Conservation (phyloP, 2,888 invertebrate species). For the Mesorhabditis spiculigera region DNA sequence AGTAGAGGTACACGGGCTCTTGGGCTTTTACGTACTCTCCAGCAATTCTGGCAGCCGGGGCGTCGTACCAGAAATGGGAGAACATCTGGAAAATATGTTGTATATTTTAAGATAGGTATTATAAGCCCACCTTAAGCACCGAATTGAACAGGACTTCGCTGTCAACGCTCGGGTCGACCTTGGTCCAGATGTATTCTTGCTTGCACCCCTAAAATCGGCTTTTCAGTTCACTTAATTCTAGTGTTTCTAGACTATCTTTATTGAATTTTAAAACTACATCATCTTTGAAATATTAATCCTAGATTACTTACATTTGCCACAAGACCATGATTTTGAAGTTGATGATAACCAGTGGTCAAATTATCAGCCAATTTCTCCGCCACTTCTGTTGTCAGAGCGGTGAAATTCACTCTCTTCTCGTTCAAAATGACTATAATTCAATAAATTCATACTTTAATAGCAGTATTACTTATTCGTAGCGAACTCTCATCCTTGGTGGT, state of each 20-base stretch:
- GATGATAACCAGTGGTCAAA: constrained; percentile 47
- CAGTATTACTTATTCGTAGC: constrained; percentile 46
- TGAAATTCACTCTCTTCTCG: constrained; percentile 54
- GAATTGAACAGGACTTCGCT: constrained; percentile 49
- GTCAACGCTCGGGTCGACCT: constrained; percentile 45
- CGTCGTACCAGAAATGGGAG: constrained; percentile 59
- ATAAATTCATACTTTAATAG: background rate
- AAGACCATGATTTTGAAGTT: constrained; percentile 53
- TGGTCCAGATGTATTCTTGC: constrained; percentile 55
- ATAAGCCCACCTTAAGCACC: constrained; percentile 39
- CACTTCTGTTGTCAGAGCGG: constrained; percentile 28
- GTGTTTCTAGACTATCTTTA: too few relatives aligned
- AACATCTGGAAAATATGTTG: constrained; percentile 49
- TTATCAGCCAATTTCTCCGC: constrained; percentile 52
- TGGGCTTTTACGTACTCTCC: constrained; percentile 46
- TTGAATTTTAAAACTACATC: background rate
- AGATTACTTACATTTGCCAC: constrained; percentile 38
- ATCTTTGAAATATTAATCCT: background rate
- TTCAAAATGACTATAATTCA: constrained; percentile 48
- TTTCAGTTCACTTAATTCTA: background rate
- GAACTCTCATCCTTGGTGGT: constrained; percentile 58
- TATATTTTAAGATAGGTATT: background rate
- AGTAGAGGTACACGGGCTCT: constrained; percentile 55
- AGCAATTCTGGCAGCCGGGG: constrained; percentile 55
- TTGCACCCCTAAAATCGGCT: constrained; percentile 43